These are phyloP conservation scores for Pentalonia nigronervosa DNA, from an alignment of 1,140 invertebrate species.

Conservation along the genomic window DNA sequence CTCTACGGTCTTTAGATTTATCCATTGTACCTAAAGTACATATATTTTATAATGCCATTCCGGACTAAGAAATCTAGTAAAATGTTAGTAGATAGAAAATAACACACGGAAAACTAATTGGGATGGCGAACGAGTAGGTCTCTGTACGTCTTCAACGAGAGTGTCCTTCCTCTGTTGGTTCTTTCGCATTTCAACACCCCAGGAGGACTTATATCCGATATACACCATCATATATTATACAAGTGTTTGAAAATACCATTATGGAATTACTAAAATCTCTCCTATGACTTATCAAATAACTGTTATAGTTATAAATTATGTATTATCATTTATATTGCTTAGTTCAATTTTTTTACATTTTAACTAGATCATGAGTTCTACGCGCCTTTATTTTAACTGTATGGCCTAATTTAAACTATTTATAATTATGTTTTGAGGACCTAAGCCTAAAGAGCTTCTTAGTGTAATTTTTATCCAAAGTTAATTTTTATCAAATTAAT, in stretches of 20 bases:
- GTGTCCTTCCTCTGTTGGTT: slow-evolving; percentile 51
- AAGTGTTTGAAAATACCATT: slow-evolving; percentile 19
- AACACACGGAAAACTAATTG: slow-evolving; percentile 56
- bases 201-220: slow-evolving; percentile 57
- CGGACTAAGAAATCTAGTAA: not conserved
- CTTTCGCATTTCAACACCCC: slow-evolving; percentile 51
- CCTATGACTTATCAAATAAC: slow-evolving; percentile 10
- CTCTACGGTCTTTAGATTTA: slow-evolving; percentile 54
- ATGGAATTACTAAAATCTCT: slow-evolving; percentile 30
- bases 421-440: not conserved
- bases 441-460: not conserved
- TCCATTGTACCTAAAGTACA: slow-evolving; percentile 53
- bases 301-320: not conserved
- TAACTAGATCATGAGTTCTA: slow-evolving; percentile 6
- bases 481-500: not conserved
- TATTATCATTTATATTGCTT: slow-evolving; percentile 39
- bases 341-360: slow-evolving; percentile 32
- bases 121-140: slow-evolving; percentile 51
- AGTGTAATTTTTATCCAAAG: not conserved
- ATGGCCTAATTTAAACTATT: not conserved
- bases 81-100: slow-evolving; percentile 53
- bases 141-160: slow-evolving; percentile 54
- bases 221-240: slow-evolving; percentile 3
- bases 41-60: not conserved
- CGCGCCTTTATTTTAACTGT: slow-evolving; percentile 33